These are phyloP conservation scores for Oryctes rhinoceros DNA, from an alignment of 1,140 invertebrate species.

Conservation along the genomic window DNA sequence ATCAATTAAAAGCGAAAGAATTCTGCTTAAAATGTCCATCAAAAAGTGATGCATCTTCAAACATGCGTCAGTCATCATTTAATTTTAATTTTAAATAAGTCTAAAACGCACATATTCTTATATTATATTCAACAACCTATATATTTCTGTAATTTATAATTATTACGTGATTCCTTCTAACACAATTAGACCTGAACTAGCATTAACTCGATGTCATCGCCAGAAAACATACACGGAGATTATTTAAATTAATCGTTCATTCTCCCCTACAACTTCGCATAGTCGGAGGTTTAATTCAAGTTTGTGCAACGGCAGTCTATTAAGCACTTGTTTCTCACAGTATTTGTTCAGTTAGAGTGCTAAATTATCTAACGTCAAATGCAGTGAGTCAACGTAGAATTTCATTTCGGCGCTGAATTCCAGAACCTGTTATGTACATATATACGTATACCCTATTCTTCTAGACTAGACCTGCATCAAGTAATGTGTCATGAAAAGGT, in stretches of 20 bases:
- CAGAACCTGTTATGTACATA: slow-evolving; percentile 2
- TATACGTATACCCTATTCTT: background rate
- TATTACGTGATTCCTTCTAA: background rate
- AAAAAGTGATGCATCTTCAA: no score
- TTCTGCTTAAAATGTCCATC: no score
- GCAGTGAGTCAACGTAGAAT: slow-evolving; percentile 12
- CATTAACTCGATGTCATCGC: background rate
- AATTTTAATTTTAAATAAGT: no score
- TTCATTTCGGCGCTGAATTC: slow-evolving; percentile 13
- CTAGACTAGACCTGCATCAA: background rate
- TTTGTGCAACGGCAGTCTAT: slow-evolving; percentile 5
- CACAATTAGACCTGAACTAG: background rate
- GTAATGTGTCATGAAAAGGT: background rate
- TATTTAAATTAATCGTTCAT: slow-evolving; percentile 14
- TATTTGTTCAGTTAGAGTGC: slow-evolving; percentile 14
- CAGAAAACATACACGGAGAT: background rate
- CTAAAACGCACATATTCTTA: no score
- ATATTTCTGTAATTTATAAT: background rate
- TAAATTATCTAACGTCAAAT: slow-evolving; percentile 23
- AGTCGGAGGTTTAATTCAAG: background rate
- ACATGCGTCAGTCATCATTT: no score
- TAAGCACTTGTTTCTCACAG: slow-evolving; percentile 13
- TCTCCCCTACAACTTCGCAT: background rate
- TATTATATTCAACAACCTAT: no score
- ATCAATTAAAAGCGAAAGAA: no score